Evolutionary conservation across 2,797 vertebrate species (phyloP).

Genomic region (Anas acuta): DNA sequence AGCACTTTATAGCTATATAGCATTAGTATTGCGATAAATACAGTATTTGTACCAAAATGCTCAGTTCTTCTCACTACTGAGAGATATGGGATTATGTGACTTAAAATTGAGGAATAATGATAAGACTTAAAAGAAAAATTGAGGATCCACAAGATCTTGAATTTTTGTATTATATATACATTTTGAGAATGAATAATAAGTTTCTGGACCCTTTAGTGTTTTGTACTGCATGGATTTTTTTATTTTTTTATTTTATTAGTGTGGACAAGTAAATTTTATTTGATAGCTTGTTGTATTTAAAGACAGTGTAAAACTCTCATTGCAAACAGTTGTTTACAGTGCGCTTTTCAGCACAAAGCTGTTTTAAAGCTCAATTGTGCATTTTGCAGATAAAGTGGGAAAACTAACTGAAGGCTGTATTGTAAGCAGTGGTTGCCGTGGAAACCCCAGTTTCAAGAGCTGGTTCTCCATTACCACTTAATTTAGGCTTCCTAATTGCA

Average conservation of each 20-base stretch:
- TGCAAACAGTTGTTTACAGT: slow-evolving; percentile 93
- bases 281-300: slow-evolving; percentile 91
- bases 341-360: slow-evolving; percentile 87
- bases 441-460: slow-evolving; percentile 97
- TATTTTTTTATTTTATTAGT: slow-evolving; percentile 70
- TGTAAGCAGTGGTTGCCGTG: slow-evolving; percentile 96
- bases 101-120: slow-evolving; percentile 66
- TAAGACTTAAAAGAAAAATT: slow-evolving; percentile 65
- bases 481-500: slow-evolving; percentile 99
- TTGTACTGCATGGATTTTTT: slow-evolving; percentile 36
- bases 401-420: slow-evolving; percentile 99
- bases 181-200: slow-evolving; percentile 54
- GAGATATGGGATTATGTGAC: slow-evolving; percentile 18
- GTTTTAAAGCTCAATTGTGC: slow-evolving; percentile 99
- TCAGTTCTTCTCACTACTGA: slow-evolving; percentile 42
- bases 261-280: slow-evolving; percentile 87
- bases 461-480: slow-evolving; percentile 99
- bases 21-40: slow-evolving; percentile 12
- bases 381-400: slow-evolving; percentile 99
- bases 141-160: slow-evolving; percentile 25
- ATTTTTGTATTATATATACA: slow-evolving; percentile 52
- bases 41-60: slow-evolving; percentile 40
- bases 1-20: slow-evolving; percentile 1
- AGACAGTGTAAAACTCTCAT: slow-evolving; percentile 89
- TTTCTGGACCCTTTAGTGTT: slow-evolving; percentile 47